Evolutionary conservation across 2,113 vertebrate genomes (phyloP).

Genomic region (Grammomys dolichurus): DNA sequence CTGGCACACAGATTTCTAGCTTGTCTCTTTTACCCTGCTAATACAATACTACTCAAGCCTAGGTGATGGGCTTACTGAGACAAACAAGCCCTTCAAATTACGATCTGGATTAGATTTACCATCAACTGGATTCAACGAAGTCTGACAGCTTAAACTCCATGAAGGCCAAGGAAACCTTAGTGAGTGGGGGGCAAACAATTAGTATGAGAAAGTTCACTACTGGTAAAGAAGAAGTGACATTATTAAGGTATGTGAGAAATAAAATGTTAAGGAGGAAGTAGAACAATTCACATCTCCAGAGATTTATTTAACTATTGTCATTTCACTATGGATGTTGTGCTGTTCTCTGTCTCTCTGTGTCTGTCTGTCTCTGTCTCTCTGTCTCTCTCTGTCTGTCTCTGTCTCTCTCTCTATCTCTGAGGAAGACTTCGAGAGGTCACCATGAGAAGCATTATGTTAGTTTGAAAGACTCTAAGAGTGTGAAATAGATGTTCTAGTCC

Average conservation of each 20-base stretch:
- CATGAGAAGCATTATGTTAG: background rate
- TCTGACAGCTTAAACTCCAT: background rate
- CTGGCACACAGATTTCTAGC: background rate
- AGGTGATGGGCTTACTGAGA: background rate
- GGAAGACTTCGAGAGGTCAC: background rate
- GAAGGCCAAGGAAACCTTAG: background rate
- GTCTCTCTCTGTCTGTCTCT: too few species aligned
- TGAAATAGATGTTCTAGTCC: background rate
- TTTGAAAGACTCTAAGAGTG: background rate
- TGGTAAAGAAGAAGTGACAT: background rate
- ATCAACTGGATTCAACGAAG: background rate
- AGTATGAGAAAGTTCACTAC: background rate
- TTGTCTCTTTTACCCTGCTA: background rate
- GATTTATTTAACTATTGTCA: background rate
- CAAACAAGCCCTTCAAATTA: background rate
- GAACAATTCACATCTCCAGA: background rate
- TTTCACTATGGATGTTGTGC: background rate
- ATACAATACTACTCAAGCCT: background rate
- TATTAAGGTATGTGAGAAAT: too few species aligned
- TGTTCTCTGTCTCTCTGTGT: too few species aligned
- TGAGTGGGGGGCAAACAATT: background rate
- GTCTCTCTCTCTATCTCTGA: too few species aligned
- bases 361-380: too few species aligned
- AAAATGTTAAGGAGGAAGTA: background rate
- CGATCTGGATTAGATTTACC: background rate